Base-by-base conservation (phyloP, 2,888 invertebrate species). In the Caenorhabditis wallacei region DNA sequence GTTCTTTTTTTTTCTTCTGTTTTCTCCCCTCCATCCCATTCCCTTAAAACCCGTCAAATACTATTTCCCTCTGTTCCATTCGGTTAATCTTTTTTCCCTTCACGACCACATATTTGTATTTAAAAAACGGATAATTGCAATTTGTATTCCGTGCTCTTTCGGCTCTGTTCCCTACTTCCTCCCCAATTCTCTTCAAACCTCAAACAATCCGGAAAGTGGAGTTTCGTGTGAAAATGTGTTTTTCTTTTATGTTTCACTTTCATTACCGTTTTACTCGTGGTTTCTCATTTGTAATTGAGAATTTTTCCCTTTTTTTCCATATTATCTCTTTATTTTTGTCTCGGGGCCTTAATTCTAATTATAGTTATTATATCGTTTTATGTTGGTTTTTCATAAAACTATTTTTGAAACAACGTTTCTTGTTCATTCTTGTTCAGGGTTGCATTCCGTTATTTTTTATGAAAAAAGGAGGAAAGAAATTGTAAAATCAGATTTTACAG, bases 321-420 rank as follows among this genome's bases (percentile, higher is more conserved):
- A 40, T 59, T 8, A 18, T 11, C 3, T 10, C 43, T 63, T 48
- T 63, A 30, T 18, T 18, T 48, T 7, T 48, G 24, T 30, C 54
- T 26, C 51, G 63, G 69, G 48, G 61, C 30, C n/a, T 59, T n/a
- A 43, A 30, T 43, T 72, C 37, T 72, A 64, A 63, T 64, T 26
- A 63, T 51, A 63, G 71, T 53, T 71, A 63, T 35, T 69, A 56
- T 56, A 69, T 75, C 75, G 56, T 22, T 66, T 66, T 61, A 66
- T 66, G 57, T 66, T 75, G 68, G 59, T 24, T n/a, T n/a, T n/a
- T 56, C 54, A 75, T 75, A 68, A 75, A 75, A 66, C 48, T 30
- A 59, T 66, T 57, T 51, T 20, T 75, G 51, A 48, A 51, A 30
- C 8, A 8, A 40, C 4, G 5, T 40, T 40, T 40, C 2, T 16